Conservation (phyloP, 2,888 invertebrate species). For the Caenorhabditis japonica region DNA sequence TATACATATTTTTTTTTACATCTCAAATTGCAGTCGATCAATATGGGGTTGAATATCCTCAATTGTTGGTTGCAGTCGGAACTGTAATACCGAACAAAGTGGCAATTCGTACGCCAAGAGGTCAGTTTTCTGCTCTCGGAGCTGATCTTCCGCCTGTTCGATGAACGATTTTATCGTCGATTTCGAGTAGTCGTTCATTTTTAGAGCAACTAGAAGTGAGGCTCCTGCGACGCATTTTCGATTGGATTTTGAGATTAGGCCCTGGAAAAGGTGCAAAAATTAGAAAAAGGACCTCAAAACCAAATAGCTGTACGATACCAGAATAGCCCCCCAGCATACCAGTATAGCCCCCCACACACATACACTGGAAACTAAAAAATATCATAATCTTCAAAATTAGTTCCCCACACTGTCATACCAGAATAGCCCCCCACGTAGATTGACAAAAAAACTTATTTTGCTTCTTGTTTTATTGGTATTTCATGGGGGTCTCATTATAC, state of each 20-base stretch:
- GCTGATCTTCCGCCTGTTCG: conserved; percentile 80
- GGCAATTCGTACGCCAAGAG: conserved; percentile 60
- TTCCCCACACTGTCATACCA: too few relatives aligned
- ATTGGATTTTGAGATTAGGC: conserved; percentile 93
- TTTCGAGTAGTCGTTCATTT: conserved; percentile 96
- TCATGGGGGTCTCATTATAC: too few relatives aligned
- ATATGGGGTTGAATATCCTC: conserved; percentile 57
- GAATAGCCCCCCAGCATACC: too few relatives aligned
- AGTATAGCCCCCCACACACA: too few relatives aligned
- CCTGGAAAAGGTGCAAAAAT: conserved; percentile 76
- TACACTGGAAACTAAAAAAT: too few relatives aligned
- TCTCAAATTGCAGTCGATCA: conserved; percentile 51
- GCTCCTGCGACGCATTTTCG: conserved; percentile 95
- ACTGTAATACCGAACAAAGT: conserved; percentile 59
- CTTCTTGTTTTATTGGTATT: too few relatives aligned
- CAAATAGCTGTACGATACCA: too few relatives aligned
- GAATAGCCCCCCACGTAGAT: too few relatives aligned
- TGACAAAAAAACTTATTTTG: too few relatives aligned
- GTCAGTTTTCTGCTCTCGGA: conserved; percentile 52
- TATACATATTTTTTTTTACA: conserved; percentile 17
- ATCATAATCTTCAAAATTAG: too few relatives aligned
- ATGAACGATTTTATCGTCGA: conserved; percentile 88
- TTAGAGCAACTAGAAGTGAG: conserved; percentile 92
- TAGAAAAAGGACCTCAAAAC: too few relatives aligned
- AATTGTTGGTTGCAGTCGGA: conserved; percentile 51